Conservation (phyloP, 2,113 vertebrate species). For the Syngnathoides biaculeatus region DNA sequence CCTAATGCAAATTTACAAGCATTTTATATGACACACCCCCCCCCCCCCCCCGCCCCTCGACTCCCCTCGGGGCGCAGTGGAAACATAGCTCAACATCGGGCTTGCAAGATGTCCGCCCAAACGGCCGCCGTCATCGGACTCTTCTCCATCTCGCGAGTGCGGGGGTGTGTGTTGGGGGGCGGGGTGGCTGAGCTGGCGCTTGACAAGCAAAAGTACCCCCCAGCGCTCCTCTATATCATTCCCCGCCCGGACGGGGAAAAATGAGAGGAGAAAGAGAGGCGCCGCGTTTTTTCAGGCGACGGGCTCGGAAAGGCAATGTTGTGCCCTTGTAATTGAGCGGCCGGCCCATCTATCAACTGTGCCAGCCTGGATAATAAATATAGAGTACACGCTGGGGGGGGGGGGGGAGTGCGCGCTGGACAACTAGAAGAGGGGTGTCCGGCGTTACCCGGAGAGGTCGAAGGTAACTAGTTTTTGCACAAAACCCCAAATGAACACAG, state of each 20-base stretch:
- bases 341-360: constrained; percentile 81
- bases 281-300: constrained; percentile 76
- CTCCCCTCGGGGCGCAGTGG: constrained; percentile 75
- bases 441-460: constrained; percentile 21
- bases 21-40: constrained; percentile 96
- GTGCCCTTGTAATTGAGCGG: constrained; percentile 82
- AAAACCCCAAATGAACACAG: background rate
- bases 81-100: constrained; percentile 96
- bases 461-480: background rate
- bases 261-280: constrained; percentile 52
- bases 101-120: constrained; percentile 85
- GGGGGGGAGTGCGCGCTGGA: constrained; percentile 43
- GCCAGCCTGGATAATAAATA: constrained; percentile 81
- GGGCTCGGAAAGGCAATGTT: constrained; percentile 79
- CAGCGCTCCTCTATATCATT: constrained; percentile 64
- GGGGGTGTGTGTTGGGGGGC: constrained; percentile 7
- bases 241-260: constrained; percentile 42
- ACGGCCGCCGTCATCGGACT: constrained; percentile 72
- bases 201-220: constrained; percentile 48
- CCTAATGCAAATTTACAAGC: constrained; percentile 98
- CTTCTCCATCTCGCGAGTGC: constrained; percentile 66
- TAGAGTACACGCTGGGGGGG: constrained; percentile 70
- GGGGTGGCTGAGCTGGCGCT: constrained; percentile 8
- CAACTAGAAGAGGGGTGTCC: constrained; percentile 57
- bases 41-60: constrained; percentile 74